Evolutionary conservation across 2,888 invertebrate genomes (phyloP), one percentile per base, ranked within the genome.

Genomic region (Caenorhabditis sp.): DNA sequence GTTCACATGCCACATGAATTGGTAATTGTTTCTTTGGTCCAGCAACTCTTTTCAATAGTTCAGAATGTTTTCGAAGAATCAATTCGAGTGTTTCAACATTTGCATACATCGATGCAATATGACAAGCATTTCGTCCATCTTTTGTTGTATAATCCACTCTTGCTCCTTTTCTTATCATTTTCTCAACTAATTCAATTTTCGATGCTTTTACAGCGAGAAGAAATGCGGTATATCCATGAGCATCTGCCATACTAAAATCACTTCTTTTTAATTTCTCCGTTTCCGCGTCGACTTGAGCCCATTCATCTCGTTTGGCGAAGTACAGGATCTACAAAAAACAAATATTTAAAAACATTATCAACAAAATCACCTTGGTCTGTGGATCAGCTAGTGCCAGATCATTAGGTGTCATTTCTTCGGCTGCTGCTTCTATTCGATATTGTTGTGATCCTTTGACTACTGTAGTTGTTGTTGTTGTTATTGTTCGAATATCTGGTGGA

Each of bases 81-180:
- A 94, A 90, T 87, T 95, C 94, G 87, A 97, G 93, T 87, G 95
- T 93, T 88, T 97, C 96, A 89, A 97, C 97, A 84, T 95, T 91
- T 64, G 95, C 94, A 89, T 94, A 93, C 92, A 94, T 93, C 26
- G 95, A 94, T 17, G 96, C 94, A 89, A 95, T 93, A 90, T 97
- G 97, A 63, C 96, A 91, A 38, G 93, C 94, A 90, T 95, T 96
- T 90, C 94, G 93, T 89, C 95, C 95, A 89, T 97, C 97, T 70
- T 85, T 86, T 8, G 84, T 83, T 23, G 67, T 78, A 49, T 71
- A 71, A 56, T 82, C 88, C 31, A 89, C 78, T 61, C 88, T 85
- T 8, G 88, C 88, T 5, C 90, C 89, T 10, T 88, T 83, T 17
- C 89, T 88, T 26, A 89, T 65, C 17, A 90, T 84, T 62, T 88